Percentiles rank a stretch among this genome's conserved stretches.
phyloP scores from a whole-genome alignment of 2,797 vertebrate species.

The Crenichthys baileyi region DNA sequence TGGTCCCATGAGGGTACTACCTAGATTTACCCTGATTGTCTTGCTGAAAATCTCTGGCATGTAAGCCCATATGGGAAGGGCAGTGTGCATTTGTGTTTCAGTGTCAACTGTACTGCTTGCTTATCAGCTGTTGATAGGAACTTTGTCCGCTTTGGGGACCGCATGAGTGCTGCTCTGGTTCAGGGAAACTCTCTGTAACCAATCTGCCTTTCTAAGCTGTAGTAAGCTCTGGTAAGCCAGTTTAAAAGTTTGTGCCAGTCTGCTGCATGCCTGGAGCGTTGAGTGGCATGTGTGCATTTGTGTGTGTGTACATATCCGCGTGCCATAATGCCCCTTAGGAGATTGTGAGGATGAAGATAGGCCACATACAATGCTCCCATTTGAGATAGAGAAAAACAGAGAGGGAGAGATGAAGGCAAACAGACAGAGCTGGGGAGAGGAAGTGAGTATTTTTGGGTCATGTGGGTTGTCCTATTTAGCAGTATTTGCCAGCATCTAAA shows the following conservation, averaged over 20 bases:
- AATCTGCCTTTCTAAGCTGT: constrained; percentile 66
- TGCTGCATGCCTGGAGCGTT: constrained; percentile 62
- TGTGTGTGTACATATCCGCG: constrained; percentile 14
- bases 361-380: constrained; percentile 72
- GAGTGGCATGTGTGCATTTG: constrained; percentile 43
- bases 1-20: constrained; percentile 1
- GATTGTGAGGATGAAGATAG: constrained; percentile 71
- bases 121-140: constrained; percentile 57
- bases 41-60: constrained; percentile 10
- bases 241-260: constrained; percentile 68
- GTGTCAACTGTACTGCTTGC: constrained; percentile 31
- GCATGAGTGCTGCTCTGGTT: constrained; percentile 50
- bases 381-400: constrained; percentile 46
- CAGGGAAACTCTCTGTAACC: constrained; percentile 62
- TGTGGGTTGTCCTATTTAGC: constrained; percentile 75
- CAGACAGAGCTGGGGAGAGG: constrained; percentile 59
- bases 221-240: constrained; percentile 63
- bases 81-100: constrained; percentile 13
- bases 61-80: constrained; percentile 3
- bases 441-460: constrained; percentile 75
- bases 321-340: constrained; percentile 72
- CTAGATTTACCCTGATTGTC: constrained; percentile 33
- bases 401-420: constrained; percentile 57
- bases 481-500: constrained; percentile 59
- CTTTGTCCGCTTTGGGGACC: constrained; percentile 38